Evolutionary conservation across 92 coral and sea anemone species (phyloP), one percentile per base, ranked within the genome.

Genomic region (Anthopleura xanthogrammica): DNA sequence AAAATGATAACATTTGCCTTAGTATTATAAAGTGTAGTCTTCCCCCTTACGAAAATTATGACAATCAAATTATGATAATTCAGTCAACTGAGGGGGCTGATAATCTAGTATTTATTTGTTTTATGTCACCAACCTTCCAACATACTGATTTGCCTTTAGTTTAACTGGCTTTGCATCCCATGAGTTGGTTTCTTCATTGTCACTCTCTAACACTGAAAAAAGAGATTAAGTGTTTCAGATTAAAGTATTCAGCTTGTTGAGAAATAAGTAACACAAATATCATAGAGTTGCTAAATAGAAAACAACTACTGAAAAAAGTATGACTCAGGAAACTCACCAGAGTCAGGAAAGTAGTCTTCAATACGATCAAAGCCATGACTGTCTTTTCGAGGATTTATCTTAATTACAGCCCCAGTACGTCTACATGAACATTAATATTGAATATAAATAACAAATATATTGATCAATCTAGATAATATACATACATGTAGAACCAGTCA

Each of bases 361-460:
- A 29, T 29, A 29, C 36, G 36, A 29, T 29, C 36, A 29, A 29
- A 29, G 36, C 36, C 36, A 29, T 29, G 23, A 9, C 86, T 78
- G 79, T 85, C 89, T 75, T 90, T 29, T 29, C 36, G 79, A 58
- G 97, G 94, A 19, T 81, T 87, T 56, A 95, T 89, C 70, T 90
- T 88, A 7, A 95, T 68, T 60, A 91, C 91, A 46, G 83, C 82
- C 5, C 98, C 98, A 46, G 98, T 92, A 29, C 94, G 95, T 80
- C 98, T 95, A 46, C 50, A 46, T 46, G 50, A 46, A 46, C 50
- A 46, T 46, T 5, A 46, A 54, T 54, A 54, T 54, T 14, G 11
- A 54, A 54, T 8, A 54, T 0, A 54, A 43, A 43, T 43, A 43
- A 43, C 7, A 9, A 46, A 46, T 46, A 43, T 43, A 0, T 7